These are phyloP conservation scores for Myiozetetes cayanensis DNA, from an alignment of 2,113 vertebrate species.

Conservation along the genomic window DNA sequence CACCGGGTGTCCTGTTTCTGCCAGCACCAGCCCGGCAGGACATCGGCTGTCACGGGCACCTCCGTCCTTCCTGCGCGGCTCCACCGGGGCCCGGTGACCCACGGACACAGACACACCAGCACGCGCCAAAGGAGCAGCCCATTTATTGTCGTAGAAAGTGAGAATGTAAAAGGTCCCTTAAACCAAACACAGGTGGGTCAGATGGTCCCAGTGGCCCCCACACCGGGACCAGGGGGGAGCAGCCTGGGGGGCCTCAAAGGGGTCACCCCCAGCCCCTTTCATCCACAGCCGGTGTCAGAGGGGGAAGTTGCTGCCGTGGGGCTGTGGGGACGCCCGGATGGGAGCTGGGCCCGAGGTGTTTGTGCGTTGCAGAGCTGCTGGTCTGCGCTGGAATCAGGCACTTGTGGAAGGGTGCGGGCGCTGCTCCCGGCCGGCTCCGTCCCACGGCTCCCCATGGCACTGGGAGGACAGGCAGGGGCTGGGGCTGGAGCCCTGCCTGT, in stretches of 20 bases:
- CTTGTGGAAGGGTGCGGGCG: background rate
- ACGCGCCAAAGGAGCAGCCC: constrained; percentile 5
- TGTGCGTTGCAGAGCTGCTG: constrained; percentile 4
- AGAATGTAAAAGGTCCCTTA: constrained; percentile 18
- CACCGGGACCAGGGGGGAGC: background rate
- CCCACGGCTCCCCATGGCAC: background rate
- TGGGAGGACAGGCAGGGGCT: background rate
- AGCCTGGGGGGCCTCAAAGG: background rate
- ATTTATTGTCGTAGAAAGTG: constrained; percentile 59
- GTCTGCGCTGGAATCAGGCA: constrained; percentile 23
- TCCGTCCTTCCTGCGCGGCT: background rate
- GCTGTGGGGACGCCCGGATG: background rate
- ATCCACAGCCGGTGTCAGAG: background rate
- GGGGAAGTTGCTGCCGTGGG: background rate
- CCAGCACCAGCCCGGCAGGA: background rate
- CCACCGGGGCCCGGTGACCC: background rate
- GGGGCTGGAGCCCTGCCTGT: background rate
- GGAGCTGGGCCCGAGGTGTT: background rate
- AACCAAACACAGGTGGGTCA: background rate
- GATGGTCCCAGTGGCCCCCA: background rate
- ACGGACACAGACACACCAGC: background rate
- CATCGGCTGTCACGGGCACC: background rate
- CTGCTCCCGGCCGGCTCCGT: background rate
- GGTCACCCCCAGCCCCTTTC: background rate
- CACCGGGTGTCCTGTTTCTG: constrained; percentile 5